A percentile compares a stretch with the other conserved stretches of the same genome.
Conservation (phyloP, 2,888 invertebrate genomes). For the Chorisops tibialis region DNA sequence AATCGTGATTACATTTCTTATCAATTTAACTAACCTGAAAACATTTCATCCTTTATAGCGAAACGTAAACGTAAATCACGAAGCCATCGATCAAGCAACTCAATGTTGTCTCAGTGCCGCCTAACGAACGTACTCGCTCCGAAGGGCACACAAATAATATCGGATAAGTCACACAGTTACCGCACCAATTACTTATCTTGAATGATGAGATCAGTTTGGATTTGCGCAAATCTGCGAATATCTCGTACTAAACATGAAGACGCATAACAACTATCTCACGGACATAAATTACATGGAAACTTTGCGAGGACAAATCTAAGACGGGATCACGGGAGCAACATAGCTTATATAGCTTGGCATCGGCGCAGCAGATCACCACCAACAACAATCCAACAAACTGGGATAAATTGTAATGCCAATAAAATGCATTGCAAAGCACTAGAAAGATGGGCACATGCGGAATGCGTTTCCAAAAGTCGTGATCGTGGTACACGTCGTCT, state of each 20-base stretch:
- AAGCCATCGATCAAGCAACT: constrained; percentile 15
- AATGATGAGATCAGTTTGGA: constrained; percentile 23
- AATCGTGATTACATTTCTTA: constrained; percentile 2
- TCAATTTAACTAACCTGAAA: not conserved
- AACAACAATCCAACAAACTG: not conserved
- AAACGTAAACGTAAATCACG: constrained; percentile 19
- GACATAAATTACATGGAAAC: constrained; percentile 20
- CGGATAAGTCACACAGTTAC: constrained; percentile 22
- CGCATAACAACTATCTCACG: constrained; percentile 26
- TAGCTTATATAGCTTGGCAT: not conserved
- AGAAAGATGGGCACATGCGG: constrained; percentile 15
- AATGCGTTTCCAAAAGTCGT: constrained; percentile 24
- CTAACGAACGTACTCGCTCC: no score
- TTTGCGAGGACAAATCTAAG: constrained; percentile 17
- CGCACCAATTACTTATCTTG: constrained; percentile 26
- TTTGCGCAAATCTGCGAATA: constrained; percentile 18
- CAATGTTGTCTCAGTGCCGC: no score
- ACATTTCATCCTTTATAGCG: constrained; percentile 2
- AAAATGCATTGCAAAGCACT: constrained; percentile 10
- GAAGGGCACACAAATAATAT: not conserved
- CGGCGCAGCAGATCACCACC: not conserved
- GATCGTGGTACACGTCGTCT: constrained; percentile 14
- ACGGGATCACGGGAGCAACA: constrained; percentile 7
- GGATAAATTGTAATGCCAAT: not conserved
- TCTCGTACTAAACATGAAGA: constrained; percentile 17